Conservation (phyloP, 2,888 invertebrate genomes). For the Acrobeloides nanus region DNA sequence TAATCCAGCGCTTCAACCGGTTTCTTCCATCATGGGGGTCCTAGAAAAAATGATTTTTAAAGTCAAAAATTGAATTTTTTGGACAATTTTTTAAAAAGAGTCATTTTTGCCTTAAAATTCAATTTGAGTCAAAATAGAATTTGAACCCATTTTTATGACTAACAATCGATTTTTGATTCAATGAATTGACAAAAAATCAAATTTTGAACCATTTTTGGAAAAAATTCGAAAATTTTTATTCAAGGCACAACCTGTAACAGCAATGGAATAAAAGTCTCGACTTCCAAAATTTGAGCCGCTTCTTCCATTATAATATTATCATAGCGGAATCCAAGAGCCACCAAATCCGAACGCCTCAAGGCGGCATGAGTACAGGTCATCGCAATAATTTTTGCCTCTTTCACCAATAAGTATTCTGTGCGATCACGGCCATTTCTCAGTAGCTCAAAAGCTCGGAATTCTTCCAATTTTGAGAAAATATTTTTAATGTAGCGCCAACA, state of each 20-base stretch:
- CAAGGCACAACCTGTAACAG: conserved; percentile 68
- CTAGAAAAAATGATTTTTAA: conserved; percentile 44
- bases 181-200: no score
- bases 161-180: no score
- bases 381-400: conserved; percentile 95
- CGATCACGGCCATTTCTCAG: conserved; percentile 73
- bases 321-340: conserved; percentile 73
- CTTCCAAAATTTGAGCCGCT: conserved; percentile 95
- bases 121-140: no score
- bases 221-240: no score
- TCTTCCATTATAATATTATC: conserved; percentile 99
- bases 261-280: conserved; percentile 96
- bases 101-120: no score
- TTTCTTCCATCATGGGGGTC: conserved; percentile 93
- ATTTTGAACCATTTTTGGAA: no score
- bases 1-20: conserved; percentile 95
- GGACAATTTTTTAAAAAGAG: no score
- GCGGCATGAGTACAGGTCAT: conserved; percentile 99
- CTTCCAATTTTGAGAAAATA: conserved; percentile 91
- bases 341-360: conserved; percentile 85
- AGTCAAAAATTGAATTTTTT: no score
- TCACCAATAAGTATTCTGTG: conserved; percentile 28
- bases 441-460: conserved; percentile 94
- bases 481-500: conserved; percentile 87
- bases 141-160: no score